phyloP scores from a whole-genome alignment of 2,797 vertebrate genomes.

The Trachurus trachurus region DNA sequence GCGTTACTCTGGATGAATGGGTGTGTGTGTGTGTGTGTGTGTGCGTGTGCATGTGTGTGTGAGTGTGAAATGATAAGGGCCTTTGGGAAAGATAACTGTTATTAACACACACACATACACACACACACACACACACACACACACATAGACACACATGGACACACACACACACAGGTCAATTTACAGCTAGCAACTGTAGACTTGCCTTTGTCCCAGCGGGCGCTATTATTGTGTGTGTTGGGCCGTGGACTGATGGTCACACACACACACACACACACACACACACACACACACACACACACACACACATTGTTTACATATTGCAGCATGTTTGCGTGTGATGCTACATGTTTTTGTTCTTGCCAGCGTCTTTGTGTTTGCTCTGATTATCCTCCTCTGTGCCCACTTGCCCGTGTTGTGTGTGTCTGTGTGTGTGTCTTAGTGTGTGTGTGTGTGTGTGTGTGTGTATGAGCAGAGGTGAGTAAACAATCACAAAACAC shows the following conservation, averaged over 20 bases:
- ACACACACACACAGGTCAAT: slow-evolving; percentile 55
- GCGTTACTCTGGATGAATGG: not conserved
- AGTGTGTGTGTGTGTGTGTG: not conserved
- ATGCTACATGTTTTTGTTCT: too few species aligned
- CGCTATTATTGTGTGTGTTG: slow-evolving; percentile 69
- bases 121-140: slow-evolving; percentile 7
- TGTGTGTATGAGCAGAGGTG: slow-evolving; percentile 8
- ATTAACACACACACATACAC: slow-evolving; percentile 42
- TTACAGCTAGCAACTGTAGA: slow-evolving; percentile 74
- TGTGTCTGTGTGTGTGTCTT: too few species aligned
- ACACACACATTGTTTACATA: not conserved
- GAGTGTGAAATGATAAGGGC: slow-evolving; percentile 31
- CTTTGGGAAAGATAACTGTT: slow-evolving; percentile 63
- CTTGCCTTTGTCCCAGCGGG: slow-evolving; percentile 57
- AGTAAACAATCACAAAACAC: slow-evolving; percentile 30
- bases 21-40: slow-evolving; percentile 15
- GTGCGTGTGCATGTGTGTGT: slow-evolving; percentile 11
- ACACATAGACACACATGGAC: slow-evolving; percentile 42
- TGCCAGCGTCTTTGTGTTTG: too few species aligned
- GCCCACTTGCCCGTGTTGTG: too few species aligned
- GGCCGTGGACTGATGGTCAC: slow-evolving; percentile 50
- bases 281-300: slow-evolving; percentile 23
- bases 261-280: slow-evolving; percentile 34
- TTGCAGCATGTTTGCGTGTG: too few species aligned
- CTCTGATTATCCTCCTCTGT: too few species aligned